These are phyloP conservation scores for Cebidichthys violaceus DNA, from an alignment of 2,113 vertebrate genomes.

Conservation along the genomic window DNA sequence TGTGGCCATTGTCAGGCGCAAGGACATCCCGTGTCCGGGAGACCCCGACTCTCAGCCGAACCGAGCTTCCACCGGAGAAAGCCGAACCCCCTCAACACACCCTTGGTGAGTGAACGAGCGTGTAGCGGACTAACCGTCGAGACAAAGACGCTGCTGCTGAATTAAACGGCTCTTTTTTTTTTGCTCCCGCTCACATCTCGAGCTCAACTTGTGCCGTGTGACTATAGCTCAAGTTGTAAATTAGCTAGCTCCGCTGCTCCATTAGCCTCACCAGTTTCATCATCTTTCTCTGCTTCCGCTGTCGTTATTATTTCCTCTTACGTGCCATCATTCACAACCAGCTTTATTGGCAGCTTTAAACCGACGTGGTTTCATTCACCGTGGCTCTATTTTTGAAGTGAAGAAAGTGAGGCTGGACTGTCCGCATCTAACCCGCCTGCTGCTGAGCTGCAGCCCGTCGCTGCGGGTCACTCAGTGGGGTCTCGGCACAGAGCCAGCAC, in stretches of 20 bases:
- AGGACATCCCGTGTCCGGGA: neutral
- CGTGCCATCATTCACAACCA: neutral
- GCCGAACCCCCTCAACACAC: neutral
- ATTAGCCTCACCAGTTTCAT: neutral
- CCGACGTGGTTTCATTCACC: neutral
- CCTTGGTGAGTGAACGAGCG: conserved; percentile 45
- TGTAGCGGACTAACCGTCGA: neutral
- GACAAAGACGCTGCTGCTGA: conserved; percentile 3
- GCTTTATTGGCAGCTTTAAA: neutral
- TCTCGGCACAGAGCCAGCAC: neutral
- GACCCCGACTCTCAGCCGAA: neutral
- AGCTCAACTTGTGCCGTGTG: neutral
- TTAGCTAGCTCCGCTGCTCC: conserved; percentile 1
- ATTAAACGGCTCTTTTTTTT: neutral
- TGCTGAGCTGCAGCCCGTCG: neutral
- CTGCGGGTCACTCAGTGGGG: neutral
- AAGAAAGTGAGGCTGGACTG: neutral
- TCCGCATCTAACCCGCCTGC: neutral
- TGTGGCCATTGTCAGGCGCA: neutral
- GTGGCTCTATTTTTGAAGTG: conserved; percentile 27
- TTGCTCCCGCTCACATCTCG: neutral
- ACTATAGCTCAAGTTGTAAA: neutral
- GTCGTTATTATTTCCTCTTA: neutral
- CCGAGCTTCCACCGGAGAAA: neutral
- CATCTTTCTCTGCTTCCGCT: neutral